Evolutionary conservation across 2,797 vertebrate genomes (phyloP), one percentile per base, ranked within the genome.

Genomic region (Sebastes reedi): DNA sequence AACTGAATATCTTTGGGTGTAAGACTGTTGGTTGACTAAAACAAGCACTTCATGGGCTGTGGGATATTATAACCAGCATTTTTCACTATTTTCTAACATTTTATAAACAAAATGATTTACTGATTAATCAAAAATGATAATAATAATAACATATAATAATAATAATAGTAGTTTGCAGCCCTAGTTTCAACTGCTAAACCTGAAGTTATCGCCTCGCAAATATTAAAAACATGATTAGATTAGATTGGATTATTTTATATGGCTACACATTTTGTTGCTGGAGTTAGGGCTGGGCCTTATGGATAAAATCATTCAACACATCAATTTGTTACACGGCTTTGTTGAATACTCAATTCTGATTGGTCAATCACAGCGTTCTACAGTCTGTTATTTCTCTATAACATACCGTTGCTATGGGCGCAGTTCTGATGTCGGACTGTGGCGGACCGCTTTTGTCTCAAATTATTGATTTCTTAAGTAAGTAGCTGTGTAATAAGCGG

Each of bases 401-500:
- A 8, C 1, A 1, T 3, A 50, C 16, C 42, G 16, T 50, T 20
- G 42, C 42, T 50, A 50, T 50, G 1, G 42, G 16, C 42, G 42
- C 42, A 50, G 0, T 50, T 50, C 42, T 20, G 42, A 50, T 46
- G 42, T 46, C 14, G 6, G 6, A 46, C 14, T 46, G 1, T 46
- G 39, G 39, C 14, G 0, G 39, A 18, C 39, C 0, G 42, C 1
- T 50, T 50, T 50, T 8, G 42, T 50, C 0, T 50, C 7, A 8
- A 50, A 50, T 50, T 50, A 50, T 50, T 50, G 42, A 50, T 18
- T 50, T 20, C 42, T 18, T 20, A 8, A 50, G 16, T 20, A 50
- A 50, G 42, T 8, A 50, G 16, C 42, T 0, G 42, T 50, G 42
- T 18, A 1, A 50, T 50, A 50, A 50, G 42, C 3, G 1, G 42